Evolutionary conservation across 2,797 vertebrate species (phyloP), one percentile per base, ranked within the genome.

Genomic region (Sparus aurata): DNA sequence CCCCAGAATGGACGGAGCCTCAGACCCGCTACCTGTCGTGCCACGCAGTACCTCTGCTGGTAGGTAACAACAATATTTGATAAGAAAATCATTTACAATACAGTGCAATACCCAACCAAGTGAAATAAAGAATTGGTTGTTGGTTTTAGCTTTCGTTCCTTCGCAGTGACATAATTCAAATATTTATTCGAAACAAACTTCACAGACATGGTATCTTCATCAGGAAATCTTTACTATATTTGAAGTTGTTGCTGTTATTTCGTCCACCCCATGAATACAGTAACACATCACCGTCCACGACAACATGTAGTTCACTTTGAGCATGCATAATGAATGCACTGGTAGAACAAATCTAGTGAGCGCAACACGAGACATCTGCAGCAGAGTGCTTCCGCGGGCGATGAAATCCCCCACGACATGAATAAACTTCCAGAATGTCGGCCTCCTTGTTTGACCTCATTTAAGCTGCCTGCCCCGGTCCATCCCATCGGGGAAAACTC

Each of bases 1-100:
- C 30, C 95, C 97, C n/a, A 95, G 94, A 62, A 85, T 87, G 0
- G 97, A 97, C 8, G 96, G 95, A 23, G 95, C 95, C 30, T 95
- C 95, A 0, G 98, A 99, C 86, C 98, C 96, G 0, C 94, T 98
- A 20, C 98, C 98, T 0, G 96, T 99, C 4, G 79, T 99, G 25
- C 95, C 96, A 0, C 95, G 95, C 80, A 96, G 95, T 91, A 92
- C 93, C 68, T 96, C 95, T 2, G 94, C 95, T 70, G 96, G 96
- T 96, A 93, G 50, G 87, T 73, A 50, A 49, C 25, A 0, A 6
- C 4, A 18, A 2, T 5, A 7, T 53, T 30, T 53, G 8, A n/a
- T 12, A 41, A 11, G 4, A 41, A 18, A 58, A 20, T 13, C 3
- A 53, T 52, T 25, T 8, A 41, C 8, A 12, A 34, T 25, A 16